phyloP scores from a whole-genome alignment of 2,113 vertebrate species.

The Ochotona curzoniae region DNA sequence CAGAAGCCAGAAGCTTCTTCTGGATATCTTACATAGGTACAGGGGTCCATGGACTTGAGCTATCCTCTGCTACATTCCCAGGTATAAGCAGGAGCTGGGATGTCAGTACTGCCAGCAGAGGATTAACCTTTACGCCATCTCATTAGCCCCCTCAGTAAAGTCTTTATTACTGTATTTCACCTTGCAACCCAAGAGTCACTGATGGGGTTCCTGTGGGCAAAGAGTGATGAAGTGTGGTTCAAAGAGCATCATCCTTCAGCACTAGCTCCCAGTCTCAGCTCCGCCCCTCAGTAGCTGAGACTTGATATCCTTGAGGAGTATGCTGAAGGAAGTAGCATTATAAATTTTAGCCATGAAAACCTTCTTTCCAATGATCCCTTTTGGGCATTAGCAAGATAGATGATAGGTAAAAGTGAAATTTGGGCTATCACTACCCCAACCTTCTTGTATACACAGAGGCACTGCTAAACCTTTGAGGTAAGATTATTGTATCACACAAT shows the following conservation, averaged over 20 bases:
- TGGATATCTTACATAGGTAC: too few species aligned
- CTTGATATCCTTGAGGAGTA: conserved; percentile 1
- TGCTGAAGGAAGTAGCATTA: background rate
- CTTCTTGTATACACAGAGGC: too few species aligned
- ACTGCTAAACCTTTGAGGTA: background rate
- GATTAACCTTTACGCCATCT: too few species aligned
- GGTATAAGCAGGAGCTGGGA: too few species aligned
- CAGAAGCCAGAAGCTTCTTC: too few species aligned
- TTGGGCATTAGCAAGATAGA: background rate
- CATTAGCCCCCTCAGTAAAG: too few species aligned
- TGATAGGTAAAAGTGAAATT: background rate
- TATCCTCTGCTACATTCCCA: too few species aligned
- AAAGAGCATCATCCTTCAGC: background rate
- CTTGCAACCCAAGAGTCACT: background rate
- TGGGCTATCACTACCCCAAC: background rate
- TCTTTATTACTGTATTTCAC: background rate
- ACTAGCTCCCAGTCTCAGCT: background rate
- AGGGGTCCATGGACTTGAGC: too few species aligned
- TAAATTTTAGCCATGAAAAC: background rate
- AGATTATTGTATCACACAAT: background rate
- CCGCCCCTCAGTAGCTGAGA: background rate
- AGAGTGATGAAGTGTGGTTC: background rate
- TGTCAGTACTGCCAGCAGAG: too few species aligned
- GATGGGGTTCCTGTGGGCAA: background rate
- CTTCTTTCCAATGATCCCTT: background rate